Evolutionary conservation across 2,888 invertebrate species (phyloP).

Genomic region (Smittia aterrima): DNA sequence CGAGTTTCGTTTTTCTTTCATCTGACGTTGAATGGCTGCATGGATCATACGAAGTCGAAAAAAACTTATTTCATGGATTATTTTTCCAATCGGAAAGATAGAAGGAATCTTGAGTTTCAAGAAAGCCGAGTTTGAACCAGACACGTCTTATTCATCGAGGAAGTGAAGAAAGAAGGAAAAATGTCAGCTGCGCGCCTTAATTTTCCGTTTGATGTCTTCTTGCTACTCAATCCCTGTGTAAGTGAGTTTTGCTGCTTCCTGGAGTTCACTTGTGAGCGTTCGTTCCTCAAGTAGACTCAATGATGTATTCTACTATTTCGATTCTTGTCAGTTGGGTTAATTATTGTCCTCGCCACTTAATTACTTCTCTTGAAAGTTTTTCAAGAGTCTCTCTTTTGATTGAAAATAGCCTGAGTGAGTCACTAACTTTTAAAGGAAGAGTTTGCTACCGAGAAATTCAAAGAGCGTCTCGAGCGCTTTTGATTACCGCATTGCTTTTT

Average conservation of each 20-base stretch:
- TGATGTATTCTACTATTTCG: no score
- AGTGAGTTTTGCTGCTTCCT: not conserved
- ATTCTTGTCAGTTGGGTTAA: not conserved
- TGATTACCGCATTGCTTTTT: not conserved
- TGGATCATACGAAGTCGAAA: not conserved
- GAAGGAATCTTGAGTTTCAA: not conserved
- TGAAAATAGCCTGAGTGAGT: not conserved
- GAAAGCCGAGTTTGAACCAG: not conserved
- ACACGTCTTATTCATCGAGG: conserved; percentile 11
- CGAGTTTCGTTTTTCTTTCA: not conserved
- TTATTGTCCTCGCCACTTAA: conserved; percentile 8
- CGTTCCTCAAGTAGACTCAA: not conserved
- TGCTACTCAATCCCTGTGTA: not conserved
- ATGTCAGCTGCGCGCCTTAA: conserved; percentile 28
- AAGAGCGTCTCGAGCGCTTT: not conserved
- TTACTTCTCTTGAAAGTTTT: not conserved
- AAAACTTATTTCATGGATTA: not conserved
- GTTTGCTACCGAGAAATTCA: not conserved
- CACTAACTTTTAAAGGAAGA: not conserved
- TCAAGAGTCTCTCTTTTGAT: not conserved
- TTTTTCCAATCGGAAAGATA: not conserved
- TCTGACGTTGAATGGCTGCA: not conserved
- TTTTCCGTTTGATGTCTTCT: conserved; percentile 26
- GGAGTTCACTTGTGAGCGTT: not conserved
- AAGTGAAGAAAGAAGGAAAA: conserved; percentile 1